A percentile compares a stretch with the other conserved stretches of the same genome.
phyloP scores from a whole-genome alignment of 2,797 vertebrate genomes.

The Cyprinodon diabolis region DNA sequence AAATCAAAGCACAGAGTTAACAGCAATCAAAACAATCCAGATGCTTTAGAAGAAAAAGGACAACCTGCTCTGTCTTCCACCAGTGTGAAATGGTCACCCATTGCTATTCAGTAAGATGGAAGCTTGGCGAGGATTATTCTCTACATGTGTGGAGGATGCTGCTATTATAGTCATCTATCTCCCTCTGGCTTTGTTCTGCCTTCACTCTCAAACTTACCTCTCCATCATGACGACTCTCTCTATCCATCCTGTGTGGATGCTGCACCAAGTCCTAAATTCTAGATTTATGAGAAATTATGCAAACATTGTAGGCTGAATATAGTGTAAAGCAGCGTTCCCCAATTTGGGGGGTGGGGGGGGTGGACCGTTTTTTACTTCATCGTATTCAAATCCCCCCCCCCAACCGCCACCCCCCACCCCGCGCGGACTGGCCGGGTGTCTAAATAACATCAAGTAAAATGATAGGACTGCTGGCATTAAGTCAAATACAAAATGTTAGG shows the following conservation, averaged over 20 bases:
- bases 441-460: too few species aligned
- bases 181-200: slow-evolving; percentile 64
- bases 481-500: too few species aligned
- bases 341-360: too few species aligned
- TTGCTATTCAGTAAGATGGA: slow-evolving; percentile 36
- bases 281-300: slow-evolving; percentile 21
- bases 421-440: too few species aligned
- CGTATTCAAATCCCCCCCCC: too few species aligned
- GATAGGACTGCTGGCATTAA: too few species aligned
- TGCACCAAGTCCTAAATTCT: slow-evolving; percentile 30
- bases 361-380: background rate
- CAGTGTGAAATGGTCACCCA: slow-evolving; percentile 33
- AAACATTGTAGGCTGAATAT: slow-evolving; percentile 29
- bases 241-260: slow-evolving; percentile 27
- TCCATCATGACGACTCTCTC: slow-evolving; percentile 61
- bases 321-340: too few species aligned
- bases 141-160: slow-evolving; percentile 70
- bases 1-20: background rate
- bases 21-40: slow-evolving; percentile 1
- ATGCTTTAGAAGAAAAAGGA: background rate
- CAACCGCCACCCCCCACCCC: too few species aligned
- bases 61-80: slow-evolving; percentile 19
- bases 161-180: slow-evolving; percentile 71
- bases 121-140: slow-evolving; percentile 62
- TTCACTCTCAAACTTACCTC: slow-evolving; percentile 64